Base-by-base conservation (phyloP, 2,113 vertebrate species). In the Dissostichus mawsoni region DNA sequence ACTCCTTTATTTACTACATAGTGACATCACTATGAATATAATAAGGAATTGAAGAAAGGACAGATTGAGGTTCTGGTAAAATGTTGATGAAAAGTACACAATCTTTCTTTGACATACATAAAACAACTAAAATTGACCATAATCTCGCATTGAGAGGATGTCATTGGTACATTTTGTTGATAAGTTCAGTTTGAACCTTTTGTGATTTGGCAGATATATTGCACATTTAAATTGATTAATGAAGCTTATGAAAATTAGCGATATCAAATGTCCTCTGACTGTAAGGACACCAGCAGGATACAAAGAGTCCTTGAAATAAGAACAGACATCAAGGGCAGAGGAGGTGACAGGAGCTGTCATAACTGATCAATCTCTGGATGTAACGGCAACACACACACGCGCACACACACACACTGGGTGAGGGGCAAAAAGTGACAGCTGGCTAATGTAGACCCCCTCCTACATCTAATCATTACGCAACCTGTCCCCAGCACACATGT, bases 391-490 rank as follows among this genome's bases (percentile, higher is more conserved):
- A 74, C 80, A 78, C 52, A 81, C 69, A 74, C 53, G 66, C 79
- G 68, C 48, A 69, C 76, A 74, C 58, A 74, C 61, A 78, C 29
- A 48, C 25, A 36, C 0, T 3, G 57, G 74, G 52, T 68, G 68
- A 76, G 74, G 67, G 80, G 69, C 14, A 4, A 51, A 58, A 57
- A 79, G 85, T 86, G 90, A 88, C 92, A 93, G 92, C 89, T 93
- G 92, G 89, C 80, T 84, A 76, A 90, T 87, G 67, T 50, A 84
- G 81, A 86, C 88, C 87, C 83, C 87, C 88, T 59, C 76, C 83
- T 50, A 64, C 45, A 80, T 78, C 36, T 44, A 66, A 88, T 94
- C 79, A 94, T 94, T 90, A 91, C 74, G 16, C 91, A 91, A 84
- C 86, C 76, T 89, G 88, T 80, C 81, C 74, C 78, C 63, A 70